Percentiles rank a stretch among this genome's conserved stretches.
Evolutionary conservation across 2,113 vertebrate species (phyloP).

Genomic region (Ascaphus truei): DNA sequence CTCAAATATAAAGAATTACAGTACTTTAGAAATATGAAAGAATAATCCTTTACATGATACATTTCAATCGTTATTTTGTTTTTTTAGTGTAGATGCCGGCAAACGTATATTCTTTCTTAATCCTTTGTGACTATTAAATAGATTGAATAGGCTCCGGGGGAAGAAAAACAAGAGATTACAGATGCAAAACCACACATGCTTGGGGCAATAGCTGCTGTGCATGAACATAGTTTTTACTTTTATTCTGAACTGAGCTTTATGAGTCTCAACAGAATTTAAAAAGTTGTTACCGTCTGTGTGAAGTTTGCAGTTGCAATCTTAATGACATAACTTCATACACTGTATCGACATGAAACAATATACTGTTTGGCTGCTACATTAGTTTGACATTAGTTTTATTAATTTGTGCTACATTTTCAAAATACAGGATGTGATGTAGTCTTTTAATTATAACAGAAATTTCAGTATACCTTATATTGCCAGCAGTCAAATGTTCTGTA

Average conservation of each 20-base stretch:
- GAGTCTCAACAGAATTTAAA: conserved; percentile 14
- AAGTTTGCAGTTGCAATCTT: conserved; percentile 22
- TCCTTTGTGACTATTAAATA: conserved; percentile 22
- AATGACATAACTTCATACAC: conserved; percentile 3
- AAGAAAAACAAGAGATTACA: conserved; percentile 18
- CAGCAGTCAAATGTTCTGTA: too few species aligned
- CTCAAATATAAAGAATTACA: neutral
- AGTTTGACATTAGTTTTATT: too few species aligned
- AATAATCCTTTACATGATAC: conserved; percentile 19
- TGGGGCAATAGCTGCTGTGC: conserved; percentile 5
- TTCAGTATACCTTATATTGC: too few species aligned
- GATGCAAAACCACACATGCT: conserved; percentile 16
- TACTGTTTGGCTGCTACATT: too few species aligned
- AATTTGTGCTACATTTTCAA: too few species aligned
- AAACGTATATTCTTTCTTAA: conserved; percentile 31
- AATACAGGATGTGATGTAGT: too few species aligned
- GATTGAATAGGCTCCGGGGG: conserved; percentile 22
- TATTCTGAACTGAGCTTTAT: conserved; percentile 7
- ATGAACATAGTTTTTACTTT: conserved; percentile 7
- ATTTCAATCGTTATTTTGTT: conserved; percentile 32
- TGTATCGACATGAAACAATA: neutral
- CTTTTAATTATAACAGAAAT: too few species aligned
- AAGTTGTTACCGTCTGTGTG: conserved; percentile 11
- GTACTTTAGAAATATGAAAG: conserved; percentile 20
- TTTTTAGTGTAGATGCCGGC: conserved; percentile 8